Evolutionary conservation across 1,140 invertebrate genomes (phyloP).

Genomic region (Anastrepha obliqua): DNA sequence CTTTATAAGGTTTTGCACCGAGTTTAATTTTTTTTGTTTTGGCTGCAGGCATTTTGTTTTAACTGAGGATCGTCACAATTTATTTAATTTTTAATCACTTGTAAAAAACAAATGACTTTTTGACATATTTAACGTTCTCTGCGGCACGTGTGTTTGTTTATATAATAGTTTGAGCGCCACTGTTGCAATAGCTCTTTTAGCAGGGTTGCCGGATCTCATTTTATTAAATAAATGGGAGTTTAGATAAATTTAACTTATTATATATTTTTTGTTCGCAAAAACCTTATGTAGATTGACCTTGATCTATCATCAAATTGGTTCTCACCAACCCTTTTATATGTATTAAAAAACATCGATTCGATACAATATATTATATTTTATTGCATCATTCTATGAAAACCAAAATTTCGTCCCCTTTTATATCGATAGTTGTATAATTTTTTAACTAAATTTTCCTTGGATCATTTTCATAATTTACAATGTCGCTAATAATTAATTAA

Average conservation of each 20-base stretch:
- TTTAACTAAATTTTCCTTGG: not conserved
- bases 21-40: slow-evolving; percentile 25
- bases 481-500: slow-evolving; percentile 32
- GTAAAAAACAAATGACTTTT: slow-evolving; percentile 21
- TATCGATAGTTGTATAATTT: not conserved
- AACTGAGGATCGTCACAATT: not conserved
- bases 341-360: not conserved
- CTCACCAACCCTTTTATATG: not conserved
- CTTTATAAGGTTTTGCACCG: slow-evolving; percentile 21
- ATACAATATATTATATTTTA: slow-evolving; percentile 27
- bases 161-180: not conserved
- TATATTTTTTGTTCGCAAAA: too few species aligned
- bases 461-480: slow-evolving; percentile 31
- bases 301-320: too few species aligned
- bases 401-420: not conserved
- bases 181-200: not conserved
- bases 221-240: too few species aligned
- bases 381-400: not conserved
- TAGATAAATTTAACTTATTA: too few species aligned
- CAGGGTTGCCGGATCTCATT: not conserved
- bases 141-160: slow-evolving; percentile 50
- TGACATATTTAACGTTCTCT: not conserved
- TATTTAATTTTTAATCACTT: slow-evolving; percentile 21
- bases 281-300: too few species aligned
- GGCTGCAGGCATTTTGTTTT: slow-evolving; percentile 36